Evolutionary conservation across 2,888 invertebrate genomes (phyloP), one percentile per base, ranked within the genome.

Genomic region (Cordylochernes scorpioides): DNA sequence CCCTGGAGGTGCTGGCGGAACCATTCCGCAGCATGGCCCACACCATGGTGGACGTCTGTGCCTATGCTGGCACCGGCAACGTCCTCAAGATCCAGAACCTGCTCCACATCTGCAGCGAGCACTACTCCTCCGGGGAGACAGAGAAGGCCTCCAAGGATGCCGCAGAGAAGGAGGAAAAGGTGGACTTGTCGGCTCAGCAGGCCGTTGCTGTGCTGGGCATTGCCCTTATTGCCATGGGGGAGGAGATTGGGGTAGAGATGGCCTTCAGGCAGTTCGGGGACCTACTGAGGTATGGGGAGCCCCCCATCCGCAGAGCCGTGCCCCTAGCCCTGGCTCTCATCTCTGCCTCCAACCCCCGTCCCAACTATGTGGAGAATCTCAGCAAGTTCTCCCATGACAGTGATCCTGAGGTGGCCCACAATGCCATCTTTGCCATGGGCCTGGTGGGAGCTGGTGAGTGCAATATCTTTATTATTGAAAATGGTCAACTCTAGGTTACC

Each of bases 351-450:
- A 97, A 97, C 59, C 94, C 66, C 3, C 84, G 91, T 55, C 61
- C 97, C 32, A 74, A 78, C 44, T 86, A 97, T 43, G 63, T 99
- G 33, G 97, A 97, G 53, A 94, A 94, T 1, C 63, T 97, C 35
- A 86, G 86, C 58, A 99, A 99, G 60, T 97, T 88, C 57, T 91
- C 91, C 2, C 97, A 99, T 57, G 97, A 99, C 57, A 69, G 77
- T 22, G 97, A 97, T 54, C 67, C 80, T 15, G 94, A 97, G 54
- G 94, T 99, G 33, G 88, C 94, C 0, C 80, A 86, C 52, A 94
- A 91, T 58, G 82, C 97, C 29, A 94, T 99, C 45, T 82, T 99
- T 51, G 84, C 91, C 5, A 82, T 97, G 82, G 97, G 97, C 15
- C 62, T 99, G 19, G 84, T 88, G 15, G 82, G 82, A 22, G 82